Evolutionary conservation across 2,113 vertebrate species (phyloP).

Genomic region (Naja naja): DNA sequence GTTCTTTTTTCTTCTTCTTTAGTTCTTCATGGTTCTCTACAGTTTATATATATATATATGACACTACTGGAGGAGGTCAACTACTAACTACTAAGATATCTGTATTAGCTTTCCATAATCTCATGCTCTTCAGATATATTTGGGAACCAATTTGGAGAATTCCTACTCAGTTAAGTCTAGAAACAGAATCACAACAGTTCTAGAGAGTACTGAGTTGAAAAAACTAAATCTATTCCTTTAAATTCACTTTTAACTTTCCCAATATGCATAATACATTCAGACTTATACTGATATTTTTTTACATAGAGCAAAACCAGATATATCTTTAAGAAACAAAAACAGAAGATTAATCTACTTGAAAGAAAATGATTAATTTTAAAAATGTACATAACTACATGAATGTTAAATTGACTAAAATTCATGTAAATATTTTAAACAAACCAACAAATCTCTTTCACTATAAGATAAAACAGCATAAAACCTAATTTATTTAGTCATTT

Average conservation of each 20-base stretch:
- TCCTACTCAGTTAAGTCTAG: not conserved
- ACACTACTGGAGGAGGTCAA: not conserved
- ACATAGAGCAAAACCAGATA: not conserved
- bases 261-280: not conserved
- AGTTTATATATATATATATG: not conserved
- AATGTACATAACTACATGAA: not conserved
- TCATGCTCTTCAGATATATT: not conserved
- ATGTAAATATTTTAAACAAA: not conserved
- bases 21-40: too few species aligned
- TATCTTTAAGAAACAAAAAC: not conserved
- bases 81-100: not conserved
- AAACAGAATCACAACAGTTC: not conserved
- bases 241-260: too few species aligned
- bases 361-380: not conserved
- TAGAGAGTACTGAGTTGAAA: not conserved
- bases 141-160: not conserved
- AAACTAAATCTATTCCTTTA: not conserved
- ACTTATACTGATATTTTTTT: not conserved
- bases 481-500: not conserved
- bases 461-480: not conserved
- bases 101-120: not conserved
- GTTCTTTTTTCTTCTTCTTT: too few species aligned
- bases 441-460: not conserved
- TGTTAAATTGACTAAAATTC: not conserved
- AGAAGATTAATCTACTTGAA: not conserved